Evolutionary conservation across 2,888 invertebrate genomes (phyloP).

Genomic region (Oscheius myriophilus): DNA sequence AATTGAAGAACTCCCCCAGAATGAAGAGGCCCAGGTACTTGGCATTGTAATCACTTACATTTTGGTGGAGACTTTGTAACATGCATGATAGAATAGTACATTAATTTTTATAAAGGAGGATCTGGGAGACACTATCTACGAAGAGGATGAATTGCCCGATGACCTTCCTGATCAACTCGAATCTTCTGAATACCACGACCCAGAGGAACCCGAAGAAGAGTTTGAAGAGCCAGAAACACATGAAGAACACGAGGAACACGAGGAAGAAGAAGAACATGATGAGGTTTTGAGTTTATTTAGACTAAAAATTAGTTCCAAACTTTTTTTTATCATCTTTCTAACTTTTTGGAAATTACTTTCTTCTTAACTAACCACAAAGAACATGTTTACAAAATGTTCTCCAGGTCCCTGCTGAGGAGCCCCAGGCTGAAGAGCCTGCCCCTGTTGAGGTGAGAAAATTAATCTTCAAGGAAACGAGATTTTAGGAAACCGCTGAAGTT

Average conservation of each 20-base stretch:
- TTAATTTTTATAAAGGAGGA: conserved; percentile 18
- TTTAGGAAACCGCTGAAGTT: neutral
- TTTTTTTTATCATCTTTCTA: no score
- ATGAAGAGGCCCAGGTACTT: conserved; percentile 57
- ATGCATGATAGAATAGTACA: conserved; percentile 23
- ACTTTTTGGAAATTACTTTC: no score
- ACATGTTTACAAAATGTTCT: no score
- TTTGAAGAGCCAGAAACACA: neutral
- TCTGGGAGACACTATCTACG: conserved; percentile 51
- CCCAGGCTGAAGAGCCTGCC: conserved; percentile 26
- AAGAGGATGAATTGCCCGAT: conserved; percentile 41
- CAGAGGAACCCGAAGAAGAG: conserved; percentile 22
- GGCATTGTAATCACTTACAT: conserved; percentile 2
- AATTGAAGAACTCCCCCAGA: conserved; percentile 67
- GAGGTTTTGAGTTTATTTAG: no score
- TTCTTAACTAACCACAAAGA: no score
- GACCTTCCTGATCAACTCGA: conserved; percentile 50
- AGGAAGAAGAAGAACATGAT: conserved; percentile 23
- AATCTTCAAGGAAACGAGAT: neutral
- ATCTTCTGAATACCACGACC: conserved; percentile 48
- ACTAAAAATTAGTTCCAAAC: no score
- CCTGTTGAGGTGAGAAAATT: conserved; percentile 11
- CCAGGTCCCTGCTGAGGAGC: conserved; percentile 16
- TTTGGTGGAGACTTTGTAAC: neutral
- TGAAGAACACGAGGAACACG: neutral